Conservation (phyloP, 2,797 vertebrate species). For the Clangula hyemalis region DNA sequence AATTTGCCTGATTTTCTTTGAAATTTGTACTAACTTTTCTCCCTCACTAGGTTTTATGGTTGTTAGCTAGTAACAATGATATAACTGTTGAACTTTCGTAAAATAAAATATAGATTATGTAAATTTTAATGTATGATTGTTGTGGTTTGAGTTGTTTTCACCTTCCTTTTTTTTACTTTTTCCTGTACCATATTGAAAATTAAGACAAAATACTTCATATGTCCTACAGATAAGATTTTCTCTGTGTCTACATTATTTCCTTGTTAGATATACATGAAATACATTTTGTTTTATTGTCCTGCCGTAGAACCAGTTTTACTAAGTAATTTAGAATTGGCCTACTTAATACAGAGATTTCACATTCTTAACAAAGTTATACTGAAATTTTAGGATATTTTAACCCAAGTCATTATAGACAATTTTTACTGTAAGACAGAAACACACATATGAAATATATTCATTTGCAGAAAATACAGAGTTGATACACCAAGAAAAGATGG, state of each 20-base stretch:
- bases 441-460: not conserved
- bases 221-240: not conserved
- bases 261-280: not conserved
- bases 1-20: not conserved
- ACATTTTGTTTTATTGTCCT: not conserved
- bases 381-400: not conserved
- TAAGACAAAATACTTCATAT: not conserved
- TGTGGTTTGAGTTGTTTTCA: not conserved
- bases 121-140: not conserved
- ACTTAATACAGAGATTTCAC: not conserved
- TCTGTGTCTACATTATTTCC: not conserved
- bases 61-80: not conserved
- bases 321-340: not conserved
- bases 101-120: not conserved
- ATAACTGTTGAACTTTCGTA: not conserved
- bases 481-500: not conserved
- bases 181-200: not conserved
- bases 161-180: not conserved
- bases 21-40: not conserved
- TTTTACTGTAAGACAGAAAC: not conserved
- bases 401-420: fast-evolving
- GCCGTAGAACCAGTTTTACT: not conserved
- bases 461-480: not conserved
- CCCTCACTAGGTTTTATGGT: not conserved
- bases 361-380: not conserved